Evolutionary conservation across 2,797 vertebrate species (phyloP).

Genomic region (Hozukius guyotensis): DNA sequence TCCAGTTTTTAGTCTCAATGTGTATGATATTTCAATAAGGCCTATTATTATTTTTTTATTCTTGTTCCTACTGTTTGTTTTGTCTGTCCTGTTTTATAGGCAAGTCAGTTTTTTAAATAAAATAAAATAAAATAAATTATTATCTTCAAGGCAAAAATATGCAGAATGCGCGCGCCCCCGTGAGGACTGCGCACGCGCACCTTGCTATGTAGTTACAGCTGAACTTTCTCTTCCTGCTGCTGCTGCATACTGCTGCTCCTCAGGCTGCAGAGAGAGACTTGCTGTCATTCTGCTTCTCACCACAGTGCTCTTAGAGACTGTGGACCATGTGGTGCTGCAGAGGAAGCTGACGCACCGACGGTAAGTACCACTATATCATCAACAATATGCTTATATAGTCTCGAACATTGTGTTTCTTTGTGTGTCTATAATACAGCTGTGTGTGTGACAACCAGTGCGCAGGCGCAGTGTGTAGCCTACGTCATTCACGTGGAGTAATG

Average conservation of each 20-base stretch:
- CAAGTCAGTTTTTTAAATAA: too few relatives aligned
- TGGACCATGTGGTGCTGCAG: constrained; percentile 6
- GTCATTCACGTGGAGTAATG: not conserved
- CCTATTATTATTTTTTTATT: too few relatives aligned
- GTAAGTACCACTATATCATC: not conserved
- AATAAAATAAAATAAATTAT: not conserved
- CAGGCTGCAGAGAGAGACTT: too few relatives aligned
- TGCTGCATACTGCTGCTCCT: too few relatives aligned
- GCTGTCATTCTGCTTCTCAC: not conserved
- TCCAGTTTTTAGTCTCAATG: too few relatives aligned
- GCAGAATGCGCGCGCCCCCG: not conserved
- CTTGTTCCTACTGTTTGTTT: too few relatives aligned
- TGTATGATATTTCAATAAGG: too few relatives aligned
- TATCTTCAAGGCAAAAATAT: not conserved
- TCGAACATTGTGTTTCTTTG: not conserved
- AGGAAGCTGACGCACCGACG: not conserved
- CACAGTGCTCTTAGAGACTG: not conserved
- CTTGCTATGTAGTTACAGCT: not conserved
- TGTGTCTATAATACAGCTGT: not conserved
- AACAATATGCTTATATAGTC: not conserved
- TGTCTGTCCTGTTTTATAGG: too few relatives aligned
- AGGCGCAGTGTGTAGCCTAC: not conserved
- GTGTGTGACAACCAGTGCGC: not conserved
- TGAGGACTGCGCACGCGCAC: not conserved
- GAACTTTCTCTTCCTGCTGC: not conserved